phyloP scores from a whole-genome alignment of 1,140 invertebrate genomes.

The Temnothorax nylanderi region DNA sequence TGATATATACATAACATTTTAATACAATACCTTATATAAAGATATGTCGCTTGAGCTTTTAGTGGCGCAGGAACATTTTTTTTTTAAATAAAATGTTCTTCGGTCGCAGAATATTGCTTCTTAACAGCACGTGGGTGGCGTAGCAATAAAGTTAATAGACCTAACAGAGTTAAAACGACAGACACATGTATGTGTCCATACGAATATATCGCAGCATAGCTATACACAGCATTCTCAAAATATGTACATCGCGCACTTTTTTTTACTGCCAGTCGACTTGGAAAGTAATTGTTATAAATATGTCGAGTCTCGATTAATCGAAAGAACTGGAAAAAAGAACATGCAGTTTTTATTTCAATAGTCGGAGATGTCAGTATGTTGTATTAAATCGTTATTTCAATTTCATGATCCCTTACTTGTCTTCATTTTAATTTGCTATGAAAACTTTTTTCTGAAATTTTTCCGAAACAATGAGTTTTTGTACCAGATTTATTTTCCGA shows the following conservation, averaged over 20 bases:
- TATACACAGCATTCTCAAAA: constrained; percentile 55
- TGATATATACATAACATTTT: not conserved
- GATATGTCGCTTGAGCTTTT: constrained; percentile 69
- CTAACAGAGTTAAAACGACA: constrained; percentile 43
- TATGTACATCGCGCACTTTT: constrained; percentile 10
- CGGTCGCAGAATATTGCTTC: constrained; percentile 50
- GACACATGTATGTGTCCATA: constrained; percentile 14
- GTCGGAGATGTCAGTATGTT: constrained; percentile 73
- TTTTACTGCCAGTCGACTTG: not conserved
- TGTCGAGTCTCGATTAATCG: constrained; percentile 5
- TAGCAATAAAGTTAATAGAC: constrained; percentile 63
- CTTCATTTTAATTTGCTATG: constrained; percentile 70
- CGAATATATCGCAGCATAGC: constrained; percentile 21
- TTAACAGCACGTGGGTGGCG: constrained; percentile 64
- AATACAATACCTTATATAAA: constrained; percentile 38
- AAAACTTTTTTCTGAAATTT: constrained; percentile 52
- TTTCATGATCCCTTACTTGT: constrained; percentile 71
- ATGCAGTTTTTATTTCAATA: constrained; percentile 28
- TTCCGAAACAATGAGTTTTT: constrained; percentile 58
- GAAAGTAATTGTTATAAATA: not conserved
- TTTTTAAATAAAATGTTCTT: constrained; percentile 35
- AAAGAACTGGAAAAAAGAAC: not conserved
- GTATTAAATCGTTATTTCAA: constrained; percentile 68
- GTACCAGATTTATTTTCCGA: constrained; percentile 46
- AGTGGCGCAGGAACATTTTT: constrained; percentile 52